These are phyloP conservation scores for Philopedon plagiatum DNA, from an alignment of 2,888 invertebrate species.

Conservation along the genomic window DNA sequence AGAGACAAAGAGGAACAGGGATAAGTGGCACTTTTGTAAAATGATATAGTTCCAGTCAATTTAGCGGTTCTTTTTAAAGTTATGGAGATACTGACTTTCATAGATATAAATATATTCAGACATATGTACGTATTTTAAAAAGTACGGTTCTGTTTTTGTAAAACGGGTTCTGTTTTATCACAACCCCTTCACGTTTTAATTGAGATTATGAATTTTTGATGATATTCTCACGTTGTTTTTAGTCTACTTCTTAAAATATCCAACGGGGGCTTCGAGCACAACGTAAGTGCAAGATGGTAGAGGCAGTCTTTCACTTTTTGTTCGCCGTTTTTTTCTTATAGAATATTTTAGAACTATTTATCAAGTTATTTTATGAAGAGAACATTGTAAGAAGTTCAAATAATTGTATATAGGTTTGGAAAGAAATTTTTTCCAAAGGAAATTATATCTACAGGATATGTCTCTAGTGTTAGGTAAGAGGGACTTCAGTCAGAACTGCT, in stretches of 20 bases:
- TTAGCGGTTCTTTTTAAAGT: too few relatives aligned
- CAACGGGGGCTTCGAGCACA: slow-evolving; percentile 2
- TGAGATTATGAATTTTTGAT: slow-evolving; percentile 65
- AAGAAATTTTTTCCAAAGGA: too few relatives aligned
- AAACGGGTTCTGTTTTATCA: slow-evolving; percentile 57
- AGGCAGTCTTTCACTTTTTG: slow-evolving; percentile 8
- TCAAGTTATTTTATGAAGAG: not conserved
- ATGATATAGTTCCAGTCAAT: too few relatives aligned
- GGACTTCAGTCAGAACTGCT: too few relatives aligned
- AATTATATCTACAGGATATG: too few relatives aligned
- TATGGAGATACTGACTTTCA: too few relatives aligned
- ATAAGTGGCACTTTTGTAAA: too few relatives aligned
- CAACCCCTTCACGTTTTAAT: slow-evolving; percentile 64
- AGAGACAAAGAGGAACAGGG: too few relatives aligned
- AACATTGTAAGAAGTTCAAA: not conserved
- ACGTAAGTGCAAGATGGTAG: slow-evolving; percentile 28
- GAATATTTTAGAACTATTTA: not conserved
- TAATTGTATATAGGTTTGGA: too few relatives aligned
- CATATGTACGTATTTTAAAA: too few relatives aligned
- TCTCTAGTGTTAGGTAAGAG: too few relatives aligned
- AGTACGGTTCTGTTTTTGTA: slow-evolving; percentile 54
- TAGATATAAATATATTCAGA: too few relatives aligned
- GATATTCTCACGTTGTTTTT: slow-evolving; percentile 62
- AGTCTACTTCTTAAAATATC: slow-evolving; percentile 28
- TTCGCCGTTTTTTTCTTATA: not conserved